A percentile compares a stretch with the other conserved stretches of the same genome.
Evolutionary conservation across 2,888 invertebrate species (phyloP).

Genomic region (Cremastinae sp.): DNA sequence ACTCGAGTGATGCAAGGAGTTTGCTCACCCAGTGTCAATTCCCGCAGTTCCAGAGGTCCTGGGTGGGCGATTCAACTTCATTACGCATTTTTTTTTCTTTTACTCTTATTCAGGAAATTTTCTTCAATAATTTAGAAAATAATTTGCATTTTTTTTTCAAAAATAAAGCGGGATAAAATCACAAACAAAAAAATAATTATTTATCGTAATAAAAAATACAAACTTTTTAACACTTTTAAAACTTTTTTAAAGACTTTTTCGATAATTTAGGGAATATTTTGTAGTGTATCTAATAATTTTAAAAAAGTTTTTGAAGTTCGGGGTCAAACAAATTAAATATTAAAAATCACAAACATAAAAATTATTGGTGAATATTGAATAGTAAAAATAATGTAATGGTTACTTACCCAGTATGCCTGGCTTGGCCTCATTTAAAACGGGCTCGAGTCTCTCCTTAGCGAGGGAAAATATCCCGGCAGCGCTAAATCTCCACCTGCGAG

Average conservation of each 20-base stretch:
- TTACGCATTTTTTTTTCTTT: not conserved
- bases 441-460: constrained; percentile 81
- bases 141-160: too few relatives aligned
- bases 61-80: constrained; percentile 19
- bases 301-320: too few relatives aligned
- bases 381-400: constrained; percentile 5
- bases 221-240: too few relatives aligned
- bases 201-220: too few relatives aligned
- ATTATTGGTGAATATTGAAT: too few relatives aligned
- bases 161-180: too few relatives aligned
- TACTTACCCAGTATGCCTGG: constrained; percentile 81
- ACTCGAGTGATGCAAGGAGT: constrained; percentile 75
- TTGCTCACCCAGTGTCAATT: constrained; percentile 80
- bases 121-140: not conserved
- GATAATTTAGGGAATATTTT: too few relatives aligned
- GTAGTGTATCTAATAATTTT: too few relatives aligned
- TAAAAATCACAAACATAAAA: too few relatives aligned
- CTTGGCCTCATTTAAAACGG: constrained; percentile 80
- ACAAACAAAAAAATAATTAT: too few relatives aligned
- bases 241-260: too few relatives aligned
- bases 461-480: constrained; percentile 80
- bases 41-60: constrained; percentile 80
- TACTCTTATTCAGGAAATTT: not conserved
- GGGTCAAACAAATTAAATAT: too few relatives aligned
- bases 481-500: constrained; percentile 77